These are phyloP conservation scores for Drosophila carrolli DNA, from an alignment of 1,140 invertebrate species.

Conservation along the genomic window DNA sequence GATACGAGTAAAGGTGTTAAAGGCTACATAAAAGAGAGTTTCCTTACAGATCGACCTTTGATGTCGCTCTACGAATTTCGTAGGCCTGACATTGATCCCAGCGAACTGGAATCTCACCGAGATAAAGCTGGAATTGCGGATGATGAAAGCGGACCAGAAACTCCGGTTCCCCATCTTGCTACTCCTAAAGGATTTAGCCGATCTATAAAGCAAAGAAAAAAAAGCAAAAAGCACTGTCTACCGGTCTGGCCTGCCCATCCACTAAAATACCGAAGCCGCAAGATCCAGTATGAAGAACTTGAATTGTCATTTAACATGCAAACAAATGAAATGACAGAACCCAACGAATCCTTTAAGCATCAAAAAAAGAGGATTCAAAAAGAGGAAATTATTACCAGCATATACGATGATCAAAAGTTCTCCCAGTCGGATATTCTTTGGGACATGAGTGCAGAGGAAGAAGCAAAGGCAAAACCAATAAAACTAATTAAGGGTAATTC, in stretches of 20 bases:
- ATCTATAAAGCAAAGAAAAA: background rate
- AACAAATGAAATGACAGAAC: background rate
- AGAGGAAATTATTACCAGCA: background rate
- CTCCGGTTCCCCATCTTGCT: background rate
- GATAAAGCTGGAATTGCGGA: background rate
- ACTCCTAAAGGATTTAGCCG: background rate
- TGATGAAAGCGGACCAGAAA: background rate
- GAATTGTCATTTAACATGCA: background rate
- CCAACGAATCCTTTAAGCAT: background rate
- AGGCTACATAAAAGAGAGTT: background rate
- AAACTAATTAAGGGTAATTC: background rate
- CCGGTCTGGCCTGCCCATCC: slow-evolving; percentile 36
- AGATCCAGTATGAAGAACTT: slow-evolving; percentile 6
- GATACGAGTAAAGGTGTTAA: no score
- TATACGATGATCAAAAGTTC: background rate
- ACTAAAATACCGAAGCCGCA: slow-evolving; percentile 14
- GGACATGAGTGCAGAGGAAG: background rate
- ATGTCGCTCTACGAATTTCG: slow-evolving; percentile 41
- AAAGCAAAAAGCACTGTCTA: background rate
- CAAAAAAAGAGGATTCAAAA: background rate
- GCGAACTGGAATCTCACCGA: background rate
- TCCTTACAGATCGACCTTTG: background rate
- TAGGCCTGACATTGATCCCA: slow-evolving; percentile 21
- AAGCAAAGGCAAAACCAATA: background rate
- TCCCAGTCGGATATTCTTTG: background rate